Conservation (phyloP, 2,888 invertebrate genomes). For the Athalia cordata region DNA sequence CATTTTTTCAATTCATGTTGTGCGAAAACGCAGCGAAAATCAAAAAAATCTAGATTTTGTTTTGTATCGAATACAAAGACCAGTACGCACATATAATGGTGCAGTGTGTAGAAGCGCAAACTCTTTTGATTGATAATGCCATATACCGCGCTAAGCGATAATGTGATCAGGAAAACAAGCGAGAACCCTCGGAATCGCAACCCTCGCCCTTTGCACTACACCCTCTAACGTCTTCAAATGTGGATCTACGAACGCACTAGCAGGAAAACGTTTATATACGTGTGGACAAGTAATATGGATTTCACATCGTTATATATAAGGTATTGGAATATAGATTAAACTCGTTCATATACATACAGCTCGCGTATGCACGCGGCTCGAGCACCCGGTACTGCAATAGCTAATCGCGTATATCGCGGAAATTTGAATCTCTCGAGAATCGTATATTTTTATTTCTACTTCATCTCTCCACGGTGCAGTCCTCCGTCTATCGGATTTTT, state of each 20-base stretch:
- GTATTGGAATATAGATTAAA: constrained; percentile 5
- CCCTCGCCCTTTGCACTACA: not conserved
- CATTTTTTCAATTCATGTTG: too few relatives aligned
- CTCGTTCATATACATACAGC: constrained; percentile 18
- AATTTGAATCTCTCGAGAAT: constrained; percentile 32
- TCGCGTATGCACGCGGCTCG: not conserved
- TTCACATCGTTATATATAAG: not conserved
- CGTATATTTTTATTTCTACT: too few relatives aligned
- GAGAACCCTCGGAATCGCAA: not conserved
- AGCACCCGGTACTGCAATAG: not conserved
- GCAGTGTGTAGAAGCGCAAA: not conserved
- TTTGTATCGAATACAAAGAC: too few relatives aligned
- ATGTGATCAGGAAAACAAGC: not conserved
- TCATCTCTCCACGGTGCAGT: too few relatives aligned
- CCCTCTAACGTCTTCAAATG: not conserved
- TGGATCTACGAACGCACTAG: constrained; percentile 10
- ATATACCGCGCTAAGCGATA: constrained; percentile 13
- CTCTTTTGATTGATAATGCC: constrained; percentile 10
- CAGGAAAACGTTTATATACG: not conserved
- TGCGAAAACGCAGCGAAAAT: too few relatives aligned
- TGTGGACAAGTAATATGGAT: constrained; percentile 13
- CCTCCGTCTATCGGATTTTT: too few relatives aligned
- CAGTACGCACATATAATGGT: too few relatives aligned
- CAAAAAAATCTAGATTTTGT: too few relatives aligned
- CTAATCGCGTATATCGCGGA: constrained; percentile 28